A percentile compares a stretch with the other conserved stretches of the same genome.
Conservation (phyloP, 2,797 vertebrate species). For the Dermochelys coriacea region DNA sequence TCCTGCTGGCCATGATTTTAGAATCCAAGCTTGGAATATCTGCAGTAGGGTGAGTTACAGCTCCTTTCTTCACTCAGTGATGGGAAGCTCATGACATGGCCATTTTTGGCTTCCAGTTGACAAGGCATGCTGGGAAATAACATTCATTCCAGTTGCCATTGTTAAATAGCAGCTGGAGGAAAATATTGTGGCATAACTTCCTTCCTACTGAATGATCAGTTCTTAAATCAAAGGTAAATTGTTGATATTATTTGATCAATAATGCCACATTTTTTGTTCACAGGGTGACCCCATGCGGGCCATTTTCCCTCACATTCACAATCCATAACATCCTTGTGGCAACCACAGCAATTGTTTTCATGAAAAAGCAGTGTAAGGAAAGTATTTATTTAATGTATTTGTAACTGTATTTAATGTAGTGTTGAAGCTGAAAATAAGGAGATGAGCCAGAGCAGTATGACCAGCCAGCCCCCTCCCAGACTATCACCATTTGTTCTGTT, state of each 20-base stretch:
- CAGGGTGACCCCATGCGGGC: fast-evolving
- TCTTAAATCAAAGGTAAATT: neutral
- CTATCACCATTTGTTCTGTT: neutral
- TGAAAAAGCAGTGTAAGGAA: neutral
- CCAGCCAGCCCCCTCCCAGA: neutral
- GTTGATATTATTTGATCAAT: neutral
- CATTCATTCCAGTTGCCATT: neutral
- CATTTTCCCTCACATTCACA: neutral
- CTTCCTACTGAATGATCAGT: neutral
- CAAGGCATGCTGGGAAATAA: neutral
- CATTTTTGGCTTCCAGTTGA: neutral
- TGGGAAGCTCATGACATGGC: neutral
- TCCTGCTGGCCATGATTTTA: neutral
- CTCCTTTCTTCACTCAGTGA: neutral
- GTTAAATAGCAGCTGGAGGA: neutral
- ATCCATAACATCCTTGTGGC: neutral
- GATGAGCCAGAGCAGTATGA: neutral
- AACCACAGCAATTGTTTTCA: neutral
- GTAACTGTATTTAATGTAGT: neutral
- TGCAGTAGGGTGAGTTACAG: neutral
- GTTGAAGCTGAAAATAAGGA: neutral
- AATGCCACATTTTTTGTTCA: neutral
- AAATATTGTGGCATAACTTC: neutral
- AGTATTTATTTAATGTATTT: conserved; percentile 17
- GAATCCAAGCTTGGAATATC: neutral